Base-by-base conservation (phyloP, 2,113 vertebrate genomes). In the Entelurus aequoreus region DNA sequence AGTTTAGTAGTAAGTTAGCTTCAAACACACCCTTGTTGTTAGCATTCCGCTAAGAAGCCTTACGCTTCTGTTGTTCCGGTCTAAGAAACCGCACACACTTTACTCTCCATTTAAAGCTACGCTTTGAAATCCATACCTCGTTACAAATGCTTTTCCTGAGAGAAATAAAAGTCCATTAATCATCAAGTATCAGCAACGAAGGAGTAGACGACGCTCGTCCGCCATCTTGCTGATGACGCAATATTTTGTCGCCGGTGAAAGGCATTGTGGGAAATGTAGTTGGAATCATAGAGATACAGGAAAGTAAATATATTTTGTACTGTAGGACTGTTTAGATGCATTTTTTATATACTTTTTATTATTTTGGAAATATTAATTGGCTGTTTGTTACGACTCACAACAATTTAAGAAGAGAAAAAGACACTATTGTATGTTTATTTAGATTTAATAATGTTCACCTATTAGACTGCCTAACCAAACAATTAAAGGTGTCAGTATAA, bases 191-290 rank as follows among this genome's bases (percentile, higher is more conserved):
- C 59, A 47, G 58, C 50, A 67, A 63, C 56, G 63, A 38, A 58
- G 19, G 60, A 12, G 6, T 3, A 11, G 10, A 28, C 37, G 11
- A 36, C 1, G 6, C 38, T 59, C 65, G 0, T 12, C 69, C 76
- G 68, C 86, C 88, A 89, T 89, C 59, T 78, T 81, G 63, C 60
- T 38, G 0, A 7, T 74, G 58, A 79, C 72, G 75, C 15, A 19
- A 7, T 46, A 11, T 2, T 59, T 19, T 9, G 0, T 61, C 11
- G 9, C 5, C 3, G 6, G 44, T 0, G 28, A 48, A 49, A 7
- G 40, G 76, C 16, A 8, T 85, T 79, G 1, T 88, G 87, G 88
- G 83, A 80, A 77, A 72, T 67, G 84, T 68, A 84, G 85, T 85
- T 14, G 6, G 11, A 14, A 1, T n/a, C 2, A 16, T 16, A 8